phyloP scores from a whole-genome alignment of 2,888 invertebrate genomes.

The Kuschelorhynchus macadamiae region DNA sequence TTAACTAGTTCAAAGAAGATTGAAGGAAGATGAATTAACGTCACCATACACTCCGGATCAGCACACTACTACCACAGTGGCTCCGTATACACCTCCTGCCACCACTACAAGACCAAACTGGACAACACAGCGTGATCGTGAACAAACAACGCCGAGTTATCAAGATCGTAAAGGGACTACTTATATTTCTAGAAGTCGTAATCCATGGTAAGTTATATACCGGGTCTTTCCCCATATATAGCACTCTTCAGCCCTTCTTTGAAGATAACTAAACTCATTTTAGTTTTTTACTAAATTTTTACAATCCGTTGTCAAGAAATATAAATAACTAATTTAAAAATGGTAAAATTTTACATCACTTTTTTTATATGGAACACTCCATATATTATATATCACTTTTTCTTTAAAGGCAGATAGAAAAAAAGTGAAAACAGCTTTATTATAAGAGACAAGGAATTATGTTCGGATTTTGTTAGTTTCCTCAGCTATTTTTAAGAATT shows the following conservation, averaged over 20 bases:
- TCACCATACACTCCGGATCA: neutral
- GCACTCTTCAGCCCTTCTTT: neutral
- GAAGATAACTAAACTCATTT: too few relatives aligned
- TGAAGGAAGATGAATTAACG: constrained; percentile 48
- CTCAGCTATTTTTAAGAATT: too few relatives aligned
- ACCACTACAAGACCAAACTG: constrained; percentile 4
- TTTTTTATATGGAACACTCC: too few relatives aligned
- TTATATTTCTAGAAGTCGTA: neutral
- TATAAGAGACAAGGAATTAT: too few relatives aligned
- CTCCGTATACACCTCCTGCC: constrained; percentile 1
- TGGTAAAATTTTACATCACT: too few relatives aligned
- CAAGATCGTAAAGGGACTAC: constrained; percentile 12
- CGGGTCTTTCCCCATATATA: neutral
- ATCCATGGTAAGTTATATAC: constrained; percentile 4
- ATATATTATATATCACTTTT: too few relatives aligned
- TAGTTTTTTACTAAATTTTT: too few relatives aligned
- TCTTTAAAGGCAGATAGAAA: too few relatives aligned
- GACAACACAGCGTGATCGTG: constrained; percentile 12
- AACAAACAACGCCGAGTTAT: constrained; percentile 18
- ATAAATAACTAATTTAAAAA: too few relatives aligned
- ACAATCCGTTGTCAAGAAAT: too few relatives aligned
- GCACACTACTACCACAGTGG: constrained; percentile 12
- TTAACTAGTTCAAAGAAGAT: constrained; percentile 51
- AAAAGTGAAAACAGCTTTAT: too few relatives aligned
- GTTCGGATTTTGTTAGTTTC: too few relatives aligned